Evolutionary conservation across 2,888 invertebrate species (phyloP), one percentile per base, ranked within the genome.

Genomic region (Euproctis similis): DNA sequence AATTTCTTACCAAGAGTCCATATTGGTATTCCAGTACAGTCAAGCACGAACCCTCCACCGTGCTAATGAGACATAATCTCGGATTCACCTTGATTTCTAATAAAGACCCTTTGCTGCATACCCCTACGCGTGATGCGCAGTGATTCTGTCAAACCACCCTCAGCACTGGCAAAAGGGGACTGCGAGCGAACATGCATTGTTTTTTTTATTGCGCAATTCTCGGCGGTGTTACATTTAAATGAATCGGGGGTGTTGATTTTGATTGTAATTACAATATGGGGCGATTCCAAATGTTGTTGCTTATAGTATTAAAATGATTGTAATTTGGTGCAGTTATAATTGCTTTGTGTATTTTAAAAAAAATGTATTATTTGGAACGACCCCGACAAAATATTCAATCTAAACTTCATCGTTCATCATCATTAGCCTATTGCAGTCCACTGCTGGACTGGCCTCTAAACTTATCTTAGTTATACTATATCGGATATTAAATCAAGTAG

Each of bases 11-110:
- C n/a, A n/a, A n/a, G n/a, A n/a, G n/a, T n/a, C n/a, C n/a, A n/a
- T n/a, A n/a, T n/a, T n/a, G 17, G 17, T 22, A 24, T 30, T 11
- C n/a, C 9, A 24, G 24, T 20, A 27, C 10, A 34, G 39, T 34
- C 43, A 67, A 71, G 74, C 72, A 66, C 69, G 62, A 47, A 41
- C 62, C 59, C 59, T 49, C 43, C 39, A 57, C 61, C 56, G 59
- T 59, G 56, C 69, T 78, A 78, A 80, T 78, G 70, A 75, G 68
- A 66, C 64, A 70, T 80, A 78, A 80, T 80, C 80, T 74, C 39
- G 42, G 31, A 46, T 48, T 43, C 34, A 52, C 36, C 34, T 36
- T 36, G 31, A 34, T 40, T 39, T 48, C 42, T 36, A 42, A 32
- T 48, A 34, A 39, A 35, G 30, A 29, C 29, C 29, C 8, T 20